Evolutionary conservation across 2,113 vertebrate species (phyloP).

Genomic region (Xyliphius kryptos): DNA sequence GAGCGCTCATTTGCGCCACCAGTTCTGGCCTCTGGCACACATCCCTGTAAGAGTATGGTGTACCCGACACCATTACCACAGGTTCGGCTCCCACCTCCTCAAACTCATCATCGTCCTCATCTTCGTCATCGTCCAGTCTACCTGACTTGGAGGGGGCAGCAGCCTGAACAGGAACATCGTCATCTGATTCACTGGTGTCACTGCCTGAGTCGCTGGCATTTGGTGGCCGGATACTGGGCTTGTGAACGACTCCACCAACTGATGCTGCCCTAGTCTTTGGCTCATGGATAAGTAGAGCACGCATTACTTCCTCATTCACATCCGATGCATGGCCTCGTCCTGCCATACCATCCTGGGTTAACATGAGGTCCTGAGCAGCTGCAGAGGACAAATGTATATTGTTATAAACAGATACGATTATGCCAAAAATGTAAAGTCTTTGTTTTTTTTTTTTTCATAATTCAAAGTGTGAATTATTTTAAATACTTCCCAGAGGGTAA

Average conservation of each 20-base stretch:
- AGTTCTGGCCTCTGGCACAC: slow-evolving; percentile 91
- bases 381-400: slow-evolving; percentile 10
- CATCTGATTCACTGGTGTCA: slow-evolving; percentile 94
- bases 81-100: slow-evolving; percentile 87
- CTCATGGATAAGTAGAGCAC: slow-evolving; percentile 93
- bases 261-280: slow-evolving; percentile 70
- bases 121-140: slow-evolving; percentile 30
- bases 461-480: no score
- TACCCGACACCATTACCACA: slow-evolving; percentile 80
- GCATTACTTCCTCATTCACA: slow-evolving; percentile 96
- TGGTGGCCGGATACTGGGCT: slow-evolving; percentile 49
- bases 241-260: slow-evolving; percentile 46
- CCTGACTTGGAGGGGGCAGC: slow-evolving; percentile 21
- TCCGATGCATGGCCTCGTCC: slow-evolving; percentile 64
- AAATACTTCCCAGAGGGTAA: no score
- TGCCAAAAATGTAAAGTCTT: no score
- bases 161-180: slow-evolving; percentile 62
- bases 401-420: no score
- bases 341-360: slow-evolving; percentile 58
- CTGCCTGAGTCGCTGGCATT: slow-evolving; percentile 91
- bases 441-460: no score
- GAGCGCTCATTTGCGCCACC: slow-evolving; percentile 87
- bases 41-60: slow-evolving; percentile 76
- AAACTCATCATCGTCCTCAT: slow-evolving; percentile 85
- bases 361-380: slow-evolving; percentile 59